Evolutionary conservation across 2,113 vertebrate genomes (phyloP), one percentile per base, ranked within the genome.

Genomic region (Vanacampus margaritifer): DNA sequence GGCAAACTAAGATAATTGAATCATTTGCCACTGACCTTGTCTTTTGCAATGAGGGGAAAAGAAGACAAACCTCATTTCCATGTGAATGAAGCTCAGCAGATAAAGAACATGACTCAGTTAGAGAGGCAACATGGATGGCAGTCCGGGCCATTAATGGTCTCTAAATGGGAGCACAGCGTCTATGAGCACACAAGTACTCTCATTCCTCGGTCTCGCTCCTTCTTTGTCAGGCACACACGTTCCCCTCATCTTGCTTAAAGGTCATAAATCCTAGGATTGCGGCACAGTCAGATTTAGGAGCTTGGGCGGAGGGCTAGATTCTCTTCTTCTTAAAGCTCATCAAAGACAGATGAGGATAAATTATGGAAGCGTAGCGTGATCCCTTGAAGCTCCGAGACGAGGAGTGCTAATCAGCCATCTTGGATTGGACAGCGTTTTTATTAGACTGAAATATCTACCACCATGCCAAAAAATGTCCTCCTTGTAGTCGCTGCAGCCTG

Each of bases 301-400:
- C 64, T 32, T 24, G 71, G 53, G 78, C 64, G 50, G 61, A 39
- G 80, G 72, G 73, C 67, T 67, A 56, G 76, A 67, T 68, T 76
- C 84, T 81, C 76, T 73, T 46, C 72, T 84, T 83, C 77, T 76
- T 72, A 88, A 85, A 89, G 72, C 80, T 73, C 86, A 87, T 89
- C 87, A 88, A 82, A 87, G 85, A 66, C 71, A 82, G 86, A 85
- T 65, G 73, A 75, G 71, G 72, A 69, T 66, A 84, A 77, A 90
- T 87, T 71, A 79, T 74, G 79, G 76, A 69, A 72, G 48, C 11
- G 6, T 66, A 73, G 70, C 64, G 72, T 45, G 66, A 81, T 79
- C 79, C 83, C 88, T 88, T 89, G 84, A 88, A 87, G 87, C 78
- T 76, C 79, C 36, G 70, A 69, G 71, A 73, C 60, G 69, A 78